These are phyloP conservation scores for Dilophus febrilis DNA, from an alignment of 2,888 invertebrate species.

Conservation along the genomic window DNA sequence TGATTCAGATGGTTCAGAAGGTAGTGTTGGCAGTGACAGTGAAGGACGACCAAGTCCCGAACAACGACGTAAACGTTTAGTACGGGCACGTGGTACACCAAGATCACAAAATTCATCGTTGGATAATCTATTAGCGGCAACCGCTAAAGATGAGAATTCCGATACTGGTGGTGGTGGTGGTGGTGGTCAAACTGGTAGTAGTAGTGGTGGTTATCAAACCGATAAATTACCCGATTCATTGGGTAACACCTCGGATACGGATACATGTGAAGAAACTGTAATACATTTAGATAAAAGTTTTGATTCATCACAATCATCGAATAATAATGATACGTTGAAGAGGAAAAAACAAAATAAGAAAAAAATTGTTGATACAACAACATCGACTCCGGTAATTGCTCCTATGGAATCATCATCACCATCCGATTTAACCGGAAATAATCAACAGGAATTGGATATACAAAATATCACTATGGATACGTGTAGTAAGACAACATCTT, in stretches of 20 bases:
- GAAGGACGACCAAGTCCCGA: slow-evolving; percentile 79
- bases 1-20: slow-evolving; percentile 63
- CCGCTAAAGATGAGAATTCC: slow-evolving; percentile 33
- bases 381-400: slow-evolving; percentile 31
- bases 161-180: no score
- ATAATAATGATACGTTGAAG: slow-evolving; percentile 67
- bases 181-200: no score
- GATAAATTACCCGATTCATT: slow-evolving; percentile 32
- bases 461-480: slow-evolving; percentile 24
- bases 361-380: slow-evolving; percentile 30
- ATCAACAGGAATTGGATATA: no score
- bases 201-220: slow-evolving; percentile 28
- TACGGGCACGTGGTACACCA: slow-evolving; percentile 66
- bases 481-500: slow-evolving; percentile 49
- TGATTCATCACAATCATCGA: no score
- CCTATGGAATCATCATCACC: slow-evolving; percentile 43
- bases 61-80: slow-evolving; percentile 62
- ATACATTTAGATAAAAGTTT: slow-evolving; percentile 45
- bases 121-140: slow-evolving; percentile 53
- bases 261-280: slow-evolving; percentile 45
- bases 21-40: slow-evolving; percentile 79
- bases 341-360: slow-evolving; percentile 67
- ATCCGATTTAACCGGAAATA: no score
- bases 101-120: slow-evolving; percentile 61
- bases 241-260: slow-evolving; percentile 49